These are phyloP conservation scores for Hoplodrina blanda DNA, from an alignment of 2,888 invertebrate genomes.

Conservation along the genomic window DNA sequence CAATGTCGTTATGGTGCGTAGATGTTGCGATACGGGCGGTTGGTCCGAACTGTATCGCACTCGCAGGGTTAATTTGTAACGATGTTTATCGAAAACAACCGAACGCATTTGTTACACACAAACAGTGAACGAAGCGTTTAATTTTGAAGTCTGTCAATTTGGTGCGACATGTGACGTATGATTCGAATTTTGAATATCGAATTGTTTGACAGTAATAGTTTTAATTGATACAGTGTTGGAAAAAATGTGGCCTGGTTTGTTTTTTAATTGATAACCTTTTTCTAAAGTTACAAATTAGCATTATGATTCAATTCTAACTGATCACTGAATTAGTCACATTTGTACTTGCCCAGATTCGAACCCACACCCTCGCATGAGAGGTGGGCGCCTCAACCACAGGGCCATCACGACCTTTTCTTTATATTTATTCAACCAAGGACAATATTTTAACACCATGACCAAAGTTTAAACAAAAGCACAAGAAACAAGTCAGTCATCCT, in stretches of 20 bases:
- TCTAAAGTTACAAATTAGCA: neutral
- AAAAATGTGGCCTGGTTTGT: constrained; percentile 15
- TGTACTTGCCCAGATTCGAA: no score
- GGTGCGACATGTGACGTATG: constrained; percentile 64
- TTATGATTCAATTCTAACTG: no score
- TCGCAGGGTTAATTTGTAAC: constrained; percentile 84
- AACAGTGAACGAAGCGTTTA: constrained; percentile 70
- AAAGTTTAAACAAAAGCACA: constrained; percentile 35
- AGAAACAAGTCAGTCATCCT: constrained; percentile 48
- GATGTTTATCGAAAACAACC: constrained; percentile 75
- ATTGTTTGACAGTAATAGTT: constrained; percentile 47
- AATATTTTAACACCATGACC: neutral
- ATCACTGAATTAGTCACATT: no score
- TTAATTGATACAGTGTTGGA: constrained; percentile 39
- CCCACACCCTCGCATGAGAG: no score
- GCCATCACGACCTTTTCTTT: no score
- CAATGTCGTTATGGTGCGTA: constrained; percentile 79
- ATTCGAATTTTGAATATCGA: constrained; percentile 49
- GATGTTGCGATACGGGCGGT: constrained; percentile 77
- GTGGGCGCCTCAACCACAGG: no score
- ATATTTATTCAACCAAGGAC: neutral
- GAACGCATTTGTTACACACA: constrained; percentile 77
- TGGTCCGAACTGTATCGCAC: constrained; percentile 65
- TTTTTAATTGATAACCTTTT: neutral
- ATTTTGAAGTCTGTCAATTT: constrained; percentile 78